These are phyloP conservation scores for Dysmachus trigonus DNA, from an alignment of 2,888 invertebrate genomes.

Conservation along the genomic window DNA sequence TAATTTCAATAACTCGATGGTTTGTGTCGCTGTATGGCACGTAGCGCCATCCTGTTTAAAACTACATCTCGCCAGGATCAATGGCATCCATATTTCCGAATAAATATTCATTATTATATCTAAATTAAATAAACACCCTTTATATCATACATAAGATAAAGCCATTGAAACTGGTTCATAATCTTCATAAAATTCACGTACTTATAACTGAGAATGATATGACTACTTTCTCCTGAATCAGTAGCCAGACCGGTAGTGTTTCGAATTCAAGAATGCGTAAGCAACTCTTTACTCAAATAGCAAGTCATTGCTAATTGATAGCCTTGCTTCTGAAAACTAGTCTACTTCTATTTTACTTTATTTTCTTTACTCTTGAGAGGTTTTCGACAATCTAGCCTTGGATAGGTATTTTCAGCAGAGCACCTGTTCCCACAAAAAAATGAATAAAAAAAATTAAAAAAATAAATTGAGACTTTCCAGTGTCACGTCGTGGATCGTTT, in stretches of 20 bases:
- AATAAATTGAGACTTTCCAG: background rate
- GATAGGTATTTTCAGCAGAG: background rate
- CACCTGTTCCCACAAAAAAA: background rate
- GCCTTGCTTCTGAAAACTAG: constrained; percentile 9
- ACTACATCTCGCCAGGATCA: no score
- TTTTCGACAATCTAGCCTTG: constrained; percentile 1
- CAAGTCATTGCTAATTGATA: constrained; percentile 6
- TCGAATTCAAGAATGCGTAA: background rate
- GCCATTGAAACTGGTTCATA: background rate
- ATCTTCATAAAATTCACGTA: background rate
- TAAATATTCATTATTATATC: no score
- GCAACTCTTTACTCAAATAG: background rate
- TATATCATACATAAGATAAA: no score
- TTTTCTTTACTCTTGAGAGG: background rate
- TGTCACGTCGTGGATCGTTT: background rate
- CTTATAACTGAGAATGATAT: background rate
- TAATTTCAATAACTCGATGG: no score
- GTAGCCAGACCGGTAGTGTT: background rate
- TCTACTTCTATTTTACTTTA: background rate
- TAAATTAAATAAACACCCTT: no score
- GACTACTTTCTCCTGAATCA: background rate
- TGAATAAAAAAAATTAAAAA: background rate
- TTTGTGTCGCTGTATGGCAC: no score
- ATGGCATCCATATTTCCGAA: no score
- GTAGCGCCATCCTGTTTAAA: no score